Evolutionary conservation across 2,888 invertebrate species (phyloP).

Genomic region (Phlogophora meticulosa): DNA sequence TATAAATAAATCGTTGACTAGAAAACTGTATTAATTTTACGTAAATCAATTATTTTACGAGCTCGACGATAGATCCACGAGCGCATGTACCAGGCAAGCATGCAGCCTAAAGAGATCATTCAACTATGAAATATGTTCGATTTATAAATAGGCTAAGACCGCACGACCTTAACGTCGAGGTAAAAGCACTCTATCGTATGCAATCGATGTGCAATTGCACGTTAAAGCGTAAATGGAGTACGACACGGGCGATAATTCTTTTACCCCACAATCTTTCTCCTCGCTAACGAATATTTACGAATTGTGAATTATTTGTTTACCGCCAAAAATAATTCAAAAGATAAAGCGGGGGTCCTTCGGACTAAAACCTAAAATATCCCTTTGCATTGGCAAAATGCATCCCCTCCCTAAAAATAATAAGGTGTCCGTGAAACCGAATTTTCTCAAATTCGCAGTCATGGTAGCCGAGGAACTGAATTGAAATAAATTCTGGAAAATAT

Average conservation of each 20-base stretch:
- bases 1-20: not conserved
- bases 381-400: slow-evolving; percentile 88
- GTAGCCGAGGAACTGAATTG: slow-evolving; percentile 20
- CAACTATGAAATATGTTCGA: slow-evolving; percentile 70
- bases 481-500: slow-evolving; percentile 53
- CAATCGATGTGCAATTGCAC: slow-evolving; percentile 86
- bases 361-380: slow-evolving; percentile 85
- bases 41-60: slow-evolving; percentile 50
- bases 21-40: slow-evolving; percentile 17
- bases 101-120: slow-evolving; percentile 65
- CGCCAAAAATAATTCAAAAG: slow-evolving; percentile 39
- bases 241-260: slow-evolving; percentile 59
- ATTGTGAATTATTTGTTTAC: slow-evolving; percentile 43
- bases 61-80: slow-evolving; percentile 29
- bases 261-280: slow-evolving; percentile 30
- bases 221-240: slow-evolving; percentile 74
- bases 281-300: slow-evolving; percentile 23
- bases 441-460: slow-evolving; percentile 57
- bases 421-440: slow-evolving; percentile 78
- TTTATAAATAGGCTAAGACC: slow-evolving; percentile 83
- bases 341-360: slow-evolving; percentile 50
- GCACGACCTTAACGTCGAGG: slow-evolving; percentile 80
- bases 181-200: slow-evolving; percentile 84
- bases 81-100: slow-evolving; percentile 54
- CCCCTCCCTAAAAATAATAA: slow-evolving; percentile 90